Conservation (phyloP, 2,888 invertebrate genomes). For the Aspidiotus destructor region DNA sequence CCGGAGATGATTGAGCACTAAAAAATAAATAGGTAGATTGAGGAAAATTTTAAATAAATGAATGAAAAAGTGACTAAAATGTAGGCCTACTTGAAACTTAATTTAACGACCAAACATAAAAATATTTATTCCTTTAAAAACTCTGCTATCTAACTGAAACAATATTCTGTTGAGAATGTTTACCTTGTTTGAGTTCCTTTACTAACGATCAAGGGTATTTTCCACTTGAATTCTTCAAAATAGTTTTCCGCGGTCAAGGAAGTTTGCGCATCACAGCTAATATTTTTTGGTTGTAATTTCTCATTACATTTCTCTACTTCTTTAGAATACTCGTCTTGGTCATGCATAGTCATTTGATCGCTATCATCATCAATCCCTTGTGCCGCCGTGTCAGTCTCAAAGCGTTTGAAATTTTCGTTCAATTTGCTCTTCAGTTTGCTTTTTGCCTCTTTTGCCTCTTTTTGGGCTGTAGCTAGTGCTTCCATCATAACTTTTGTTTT, state of each 20-base stretch:
- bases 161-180: not conserved
- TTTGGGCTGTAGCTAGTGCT: constrained; percentile 65
- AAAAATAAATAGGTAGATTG: not conserved
- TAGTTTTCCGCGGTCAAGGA: constrained; percentile 14
- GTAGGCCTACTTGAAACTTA: too few species aligned
- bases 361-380: not conserved
- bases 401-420: not conserved
- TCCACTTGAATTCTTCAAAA: constrained; percentile 11
- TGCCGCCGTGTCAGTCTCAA: not conserved
- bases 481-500: constrained; percentile 65
- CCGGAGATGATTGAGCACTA: not conserved
- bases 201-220: constrained; percentile 1
- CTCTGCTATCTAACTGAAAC: too few species aligned
- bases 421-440: constrained; percentile 38
- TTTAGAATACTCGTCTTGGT: not conserved
- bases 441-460: constrained; percentile 56
- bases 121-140: too few species aligned
- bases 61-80: too few species aligned
- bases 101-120: too few species aligned
- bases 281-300: not conserved
- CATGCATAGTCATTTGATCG: not conserved
- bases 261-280: constrained; percentile 6
- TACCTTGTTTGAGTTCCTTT: constrained; percentile 11
- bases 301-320: not conserved
- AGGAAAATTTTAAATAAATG: not conserved